Percentiles rank a stretch among this genome's conserved stretches.
phyloP scores from a whole-genome alignment of 2,888 invertebrate species.

The Drosophila melanosoma region DNA sequence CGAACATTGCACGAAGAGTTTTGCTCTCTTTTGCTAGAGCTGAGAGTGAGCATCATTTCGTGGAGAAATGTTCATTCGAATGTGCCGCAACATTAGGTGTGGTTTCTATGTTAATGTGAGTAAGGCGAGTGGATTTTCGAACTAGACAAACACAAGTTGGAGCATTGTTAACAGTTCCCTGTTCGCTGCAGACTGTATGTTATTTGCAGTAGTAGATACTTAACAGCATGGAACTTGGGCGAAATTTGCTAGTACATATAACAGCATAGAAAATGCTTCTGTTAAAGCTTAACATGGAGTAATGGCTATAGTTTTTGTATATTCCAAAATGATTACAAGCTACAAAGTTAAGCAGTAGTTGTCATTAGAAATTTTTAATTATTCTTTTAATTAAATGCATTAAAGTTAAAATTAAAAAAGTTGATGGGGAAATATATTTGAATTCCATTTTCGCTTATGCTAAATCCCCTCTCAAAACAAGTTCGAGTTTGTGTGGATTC shows the following conservation, averaged over 20 bases:
- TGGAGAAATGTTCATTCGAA: slow-evolving; percentile 24
- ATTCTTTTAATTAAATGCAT: background rate
- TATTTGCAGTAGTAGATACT: background rate
- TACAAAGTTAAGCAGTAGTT: background rate
- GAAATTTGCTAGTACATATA: background rate
- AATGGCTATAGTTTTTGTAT: background rate
- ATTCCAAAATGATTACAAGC: background rate
- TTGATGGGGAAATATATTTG: background rate
- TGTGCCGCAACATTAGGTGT: background rate
- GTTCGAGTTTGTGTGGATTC: slow-evolving; percentile 7
- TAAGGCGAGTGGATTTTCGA: background rate
- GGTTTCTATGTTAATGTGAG: slow-evolving; percentile 21
- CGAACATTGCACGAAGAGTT: slow-evolving; percentile 17
- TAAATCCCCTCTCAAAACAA: background rate
- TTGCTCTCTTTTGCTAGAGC: background rate
- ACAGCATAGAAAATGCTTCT: background rate
- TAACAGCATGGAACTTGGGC: background rate
- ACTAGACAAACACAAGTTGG: background rate
- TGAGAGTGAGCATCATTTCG: background rate
- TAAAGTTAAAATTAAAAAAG: background rate
- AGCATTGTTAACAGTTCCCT: background rate
- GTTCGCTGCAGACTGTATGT: background rate
- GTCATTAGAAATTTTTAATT: background rate
- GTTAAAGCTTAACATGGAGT: background rate
- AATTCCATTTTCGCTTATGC: background rate